Percentiles rank a stretch among this genome's conserved stretches.
Conservation (phyloP, 1,140 invertebrate species). For the Lepidurus apus region DNA sequence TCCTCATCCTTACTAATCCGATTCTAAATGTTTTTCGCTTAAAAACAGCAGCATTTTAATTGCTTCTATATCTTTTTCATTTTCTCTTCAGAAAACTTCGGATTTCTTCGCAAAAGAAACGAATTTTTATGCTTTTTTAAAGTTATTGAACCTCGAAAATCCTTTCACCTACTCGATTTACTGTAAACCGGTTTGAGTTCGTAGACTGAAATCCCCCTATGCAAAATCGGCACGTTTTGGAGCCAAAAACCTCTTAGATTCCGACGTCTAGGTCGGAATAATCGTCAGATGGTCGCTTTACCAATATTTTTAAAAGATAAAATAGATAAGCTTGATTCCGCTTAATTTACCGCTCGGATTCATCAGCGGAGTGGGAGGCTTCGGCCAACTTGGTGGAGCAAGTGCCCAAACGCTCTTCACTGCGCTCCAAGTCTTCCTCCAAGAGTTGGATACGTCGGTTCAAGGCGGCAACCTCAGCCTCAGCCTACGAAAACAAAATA, state of each 20-base stretch:
- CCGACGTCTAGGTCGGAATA: slow-evolving; percentile 18
- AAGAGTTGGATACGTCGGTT: slow-evolving; percentile 97
- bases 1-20: too few relatives aligned
- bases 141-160: background rate
- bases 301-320: background rate
- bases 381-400: slow-evolving; percentile 96
- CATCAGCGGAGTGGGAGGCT: slow-evolving; percentile 97
- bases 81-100: too few relatives aligned
- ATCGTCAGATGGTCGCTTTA: too few relatives aligned
- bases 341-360: slow-evolving; percentile 90
- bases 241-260: slow-evolving; percentile 24
- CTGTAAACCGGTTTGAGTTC: background rate
- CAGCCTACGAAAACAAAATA: slow-evolving; percentile 64
- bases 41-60: too few relatives aligned
- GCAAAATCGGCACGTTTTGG: background rate
- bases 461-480: slow-evolving; percentile 95
- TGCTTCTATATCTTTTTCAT: too few relatives aligned
- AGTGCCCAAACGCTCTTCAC: slow-evolving; percentile 92
- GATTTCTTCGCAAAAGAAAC: too few relatives aligned
- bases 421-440: slow-evolving; percentile 97
- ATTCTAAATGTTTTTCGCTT: too few relatives aligned
- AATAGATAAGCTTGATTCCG: background rate
- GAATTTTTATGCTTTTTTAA: background rate
- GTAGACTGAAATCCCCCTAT: background rate
- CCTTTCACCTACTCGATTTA: background rate